These are phyloP conservation scores for Lepidurus couesii DNA, from an alignment of 1,140 invertebrate species.

Conservation along the genomic window DNA sequence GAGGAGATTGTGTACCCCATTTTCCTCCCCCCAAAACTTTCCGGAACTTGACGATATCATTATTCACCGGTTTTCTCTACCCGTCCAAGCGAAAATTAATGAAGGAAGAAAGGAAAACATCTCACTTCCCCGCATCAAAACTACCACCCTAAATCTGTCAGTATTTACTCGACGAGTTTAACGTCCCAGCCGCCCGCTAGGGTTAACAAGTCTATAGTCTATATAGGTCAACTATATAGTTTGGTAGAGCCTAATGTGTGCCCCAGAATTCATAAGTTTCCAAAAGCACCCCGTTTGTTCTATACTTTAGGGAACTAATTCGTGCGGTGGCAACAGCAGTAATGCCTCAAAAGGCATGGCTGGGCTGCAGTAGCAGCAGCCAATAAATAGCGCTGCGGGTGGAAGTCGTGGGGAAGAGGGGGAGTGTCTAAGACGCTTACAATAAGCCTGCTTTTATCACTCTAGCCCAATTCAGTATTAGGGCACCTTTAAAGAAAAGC, in stretches of 20 bases:
- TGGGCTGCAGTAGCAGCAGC: neutral
- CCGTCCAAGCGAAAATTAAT: conserved; percentile 3
- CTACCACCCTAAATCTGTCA: neutral
- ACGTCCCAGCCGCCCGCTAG: too few relatives aligned
- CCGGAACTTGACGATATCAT: neutral
- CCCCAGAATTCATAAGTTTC: neutral
- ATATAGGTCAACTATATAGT: too few relatives aligned
- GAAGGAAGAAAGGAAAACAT: neutral
- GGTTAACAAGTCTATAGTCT: too few relatives aligned
- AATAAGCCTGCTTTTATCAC: conserved; percentile 11
- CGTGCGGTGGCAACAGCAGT: neutral
- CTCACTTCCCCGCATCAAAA: neutral
- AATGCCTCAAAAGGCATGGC: neutral
- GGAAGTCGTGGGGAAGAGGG: neutral
- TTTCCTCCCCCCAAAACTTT: neutral
- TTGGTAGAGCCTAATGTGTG: too few relatives aligned
- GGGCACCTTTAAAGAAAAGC: neutral
- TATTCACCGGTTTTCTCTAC: neutral
- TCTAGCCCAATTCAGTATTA: neutral
- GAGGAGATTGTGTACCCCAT: neutral
- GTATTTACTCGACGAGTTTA: neutral
- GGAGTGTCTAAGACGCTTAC: neutral
- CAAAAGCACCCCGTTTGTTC: neutral
- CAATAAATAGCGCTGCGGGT: neutral
- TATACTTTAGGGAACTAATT: neutral